Base-by-base conservation (phyloP, 1,140 invertebrate species). In the Berghia stephanieae region DNA sequence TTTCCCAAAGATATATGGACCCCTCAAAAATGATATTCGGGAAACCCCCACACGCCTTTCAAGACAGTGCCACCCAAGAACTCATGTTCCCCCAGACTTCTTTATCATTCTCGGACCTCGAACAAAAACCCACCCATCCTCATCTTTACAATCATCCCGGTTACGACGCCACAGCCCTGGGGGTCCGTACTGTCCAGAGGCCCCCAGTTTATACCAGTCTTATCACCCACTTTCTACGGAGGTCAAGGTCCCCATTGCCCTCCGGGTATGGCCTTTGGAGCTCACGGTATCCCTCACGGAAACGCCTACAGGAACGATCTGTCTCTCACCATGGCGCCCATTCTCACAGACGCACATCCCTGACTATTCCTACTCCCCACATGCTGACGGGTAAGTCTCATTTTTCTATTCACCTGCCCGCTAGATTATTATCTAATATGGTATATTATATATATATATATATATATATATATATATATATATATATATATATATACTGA, bases 341-440 rank as follows among this genome's bases (percentile, higher is more conserved):
- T 52, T 82, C 83, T 52, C 71, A 82, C 40, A 80, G 84, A 24
- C 73, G 86, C 34, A 84, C 86, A 0, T 83, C 85, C 16, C 78
- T 88, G n/a, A 86, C 84, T 10, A 85, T 88, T 38, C 82, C 85
- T 31, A 84, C 85, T 55, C 83, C 86, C 78, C 83, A 42, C 83
- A 79, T 2, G 67, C 83, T 43, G 85, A 86, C 46, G 82, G 84
- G 85, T 88, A 84, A 78, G 78, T 57, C n/a, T n/a, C 3, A n/a
- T n/a, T n/a, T n/a, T n/a, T n/a, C n/a, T n/a, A n/a, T n/a, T n/a
- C n/a, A n/a, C n/a, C n/a, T n/a, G n/a, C n/a, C n/a, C n/a, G n/a
- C n/a, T n/a, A n/a, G n/a, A n/a, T n/a, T n/a, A n/a, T n/a, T n/a
- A n/a, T n/a, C n/a, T n/a, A n/a, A n/a, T n/a, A n/a, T n/a, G n/a